Conservation (phyloP, 2,888 invertebrate species). For the Apotomis betuletana region DNA sequence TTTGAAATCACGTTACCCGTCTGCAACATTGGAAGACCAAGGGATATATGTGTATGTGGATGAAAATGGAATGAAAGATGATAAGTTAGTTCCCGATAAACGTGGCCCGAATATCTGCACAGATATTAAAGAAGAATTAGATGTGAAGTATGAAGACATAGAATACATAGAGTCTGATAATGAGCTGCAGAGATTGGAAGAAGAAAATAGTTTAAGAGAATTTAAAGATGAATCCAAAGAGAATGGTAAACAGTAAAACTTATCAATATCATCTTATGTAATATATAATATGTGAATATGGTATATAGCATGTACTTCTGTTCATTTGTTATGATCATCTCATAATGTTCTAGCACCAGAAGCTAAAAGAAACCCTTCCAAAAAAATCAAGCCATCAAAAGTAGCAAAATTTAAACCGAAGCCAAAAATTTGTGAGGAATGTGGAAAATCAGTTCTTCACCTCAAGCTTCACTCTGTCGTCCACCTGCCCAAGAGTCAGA, state of each 20-base stretch:
- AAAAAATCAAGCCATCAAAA: background rate
- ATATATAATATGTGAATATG: background rate
- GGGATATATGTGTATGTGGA: constrained; percentile 47
- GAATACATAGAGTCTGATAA: constrained; percentile 61
- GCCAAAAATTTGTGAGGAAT: constrained; percentile 65
- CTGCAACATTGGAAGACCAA: constrained; percentile 36
- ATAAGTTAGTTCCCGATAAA: constrained; percentile 39
- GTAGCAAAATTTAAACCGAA: background rate
- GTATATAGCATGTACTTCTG: too few species aligned
- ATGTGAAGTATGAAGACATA: constrained; percentile 37
- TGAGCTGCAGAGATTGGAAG: constrained; percentile 65
- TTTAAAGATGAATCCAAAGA: constrained; percentile 51
- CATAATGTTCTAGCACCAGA: background rate
- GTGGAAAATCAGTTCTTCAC: constrained; percentile 65
- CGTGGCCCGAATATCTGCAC: constrained; percentile 42
- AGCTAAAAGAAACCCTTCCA: background rate
- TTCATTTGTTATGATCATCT: background rate
- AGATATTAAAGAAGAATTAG: constrained; percentile 48
- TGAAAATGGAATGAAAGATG: constrained; percentile 42
- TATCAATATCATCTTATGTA: background rate
- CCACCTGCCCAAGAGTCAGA: constrained; percentile 54
- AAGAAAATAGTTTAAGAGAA: constrained; percentile 57
- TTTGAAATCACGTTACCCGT: constrained; percentile 50
- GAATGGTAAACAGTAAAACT: constrained; percentile 52
- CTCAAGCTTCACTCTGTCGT: constrained; percentile 57